Evolutionary conservation across 1,140 invertebrate genomes (phyloP), one percentile per base, ranked within the genome.

Genomic region (Anthonomus grandis): DNA sequence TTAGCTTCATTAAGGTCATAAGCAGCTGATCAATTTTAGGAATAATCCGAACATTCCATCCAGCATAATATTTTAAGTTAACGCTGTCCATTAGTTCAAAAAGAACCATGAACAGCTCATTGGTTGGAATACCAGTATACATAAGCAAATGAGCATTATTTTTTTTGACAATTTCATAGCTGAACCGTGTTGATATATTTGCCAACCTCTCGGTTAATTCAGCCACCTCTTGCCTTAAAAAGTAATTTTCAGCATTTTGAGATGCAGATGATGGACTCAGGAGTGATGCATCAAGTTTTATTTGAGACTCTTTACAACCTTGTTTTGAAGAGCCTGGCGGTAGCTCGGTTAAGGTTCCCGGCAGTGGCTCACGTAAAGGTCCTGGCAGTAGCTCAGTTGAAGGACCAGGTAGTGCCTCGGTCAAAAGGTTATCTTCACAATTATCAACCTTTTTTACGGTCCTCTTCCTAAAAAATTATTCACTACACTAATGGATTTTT

Each of bases 1-100:
- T 41, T 25, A 66, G 15, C 51, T 66, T 66, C 62, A 64, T 66
- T 50, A 66, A 47, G 21, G 58, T 62, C 57, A 64, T 53, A 5
- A 64, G 36, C 12, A 66, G 23, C 38, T 66, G 62, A 54, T 64
- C 62, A 6, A 53, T 56, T 55, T 62, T 66, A 17, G 42, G 10
- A 23, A 64, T 46, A 21, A 47, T 52, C 41, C 48, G 3, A 8
- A 62, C 59, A 21, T 62, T 34, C 63, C 63, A 62, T 22, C 22
- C 19, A 15, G 27, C 10, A 62, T 64, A 64, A 62, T 52, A 64
- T 25, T 62, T 50, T 60, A 62, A 37, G 27, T 36, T 19, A 44
- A 57, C 13, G 15, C 51, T 25, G n/a, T 42, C 44, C 39, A 61
- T 51, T 31, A 47, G 10, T 19, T 61, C 39, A 47, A 12, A 59